phyloP scores from a whole-genome alignment of 2,113 vertebrate species.

The Bolborhynchus lineola region DNA sequence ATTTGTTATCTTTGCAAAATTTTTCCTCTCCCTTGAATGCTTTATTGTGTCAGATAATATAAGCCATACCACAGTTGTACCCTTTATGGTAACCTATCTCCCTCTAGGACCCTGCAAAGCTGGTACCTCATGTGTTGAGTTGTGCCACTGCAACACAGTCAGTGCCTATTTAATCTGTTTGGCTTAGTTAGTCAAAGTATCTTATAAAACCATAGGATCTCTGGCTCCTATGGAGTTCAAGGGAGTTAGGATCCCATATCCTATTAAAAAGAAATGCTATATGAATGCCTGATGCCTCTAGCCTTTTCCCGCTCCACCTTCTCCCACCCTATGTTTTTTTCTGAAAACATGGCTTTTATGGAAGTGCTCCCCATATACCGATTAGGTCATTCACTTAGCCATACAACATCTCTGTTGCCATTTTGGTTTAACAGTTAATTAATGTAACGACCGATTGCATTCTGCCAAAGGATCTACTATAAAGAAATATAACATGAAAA shows the following conservation, averaged over 20 bases:
- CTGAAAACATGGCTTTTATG: neutral
- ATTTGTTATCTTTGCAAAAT: neutral
- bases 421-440: neutral
- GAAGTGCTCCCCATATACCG: neutral
- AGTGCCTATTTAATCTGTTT: neutral
- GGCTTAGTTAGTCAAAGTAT: neutral
- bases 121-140: rapidly evolving
- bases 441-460: neutral
- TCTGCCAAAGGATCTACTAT: neutral
- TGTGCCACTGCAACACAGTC: neutral
- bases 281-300: neutral
- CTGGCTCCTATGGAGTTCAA: neutral
- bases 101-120: neutral
- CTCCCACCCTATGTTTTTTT: rapidly evolving
- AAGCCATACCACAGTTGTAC: rapidly evolving
- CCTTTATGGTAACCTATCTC: neutral
- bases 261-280: neutral
- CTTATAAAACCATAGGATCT: neutral
- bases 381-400: neutral
- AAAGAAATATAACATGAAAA: neutral
- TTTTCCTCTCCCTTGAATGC: neutral
- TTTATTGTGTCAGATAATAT: rapidly evolving
- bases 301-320: neutral
- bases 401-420: neutral
- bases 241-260: neutral